phyloP scores from a whole-genome alignment of 2,888 invertebrate genomes.

The Zonitis immaculata region DNA sequence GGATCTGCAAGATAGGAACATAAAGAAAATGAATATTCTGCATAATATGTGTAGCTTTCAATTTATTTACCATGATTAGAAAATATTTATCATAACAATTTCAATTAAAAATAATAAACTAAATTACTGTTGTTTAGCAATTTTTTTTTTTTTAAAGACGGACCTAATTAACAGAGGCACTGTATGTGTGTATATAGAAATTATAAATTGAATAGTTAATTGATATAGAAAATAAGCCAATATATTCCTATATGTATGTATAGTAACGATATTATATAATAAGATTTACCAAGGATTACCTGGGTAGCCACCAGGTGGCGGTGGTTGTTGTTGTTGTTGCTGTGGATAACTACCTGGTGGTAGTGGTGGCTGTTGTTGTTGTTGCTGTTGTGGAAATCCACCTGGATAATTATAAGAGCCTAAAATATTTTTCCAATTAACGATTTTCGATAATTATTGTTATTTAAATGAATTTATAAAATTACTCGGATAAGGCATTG shows the following conservation, averaged over 20 bases:
- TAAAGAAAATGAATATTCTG: too few species aligned
- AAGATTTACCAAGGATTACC: conserved; percentile 29
- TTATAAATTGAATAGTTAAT: neutral
- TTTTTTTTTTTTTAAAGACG: neutral
- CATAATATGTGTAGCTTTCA: too few species aligned
- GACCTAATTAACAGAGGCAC: conserved; percentile 10
- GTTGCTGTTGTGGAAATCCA: conserved; percentile 48
- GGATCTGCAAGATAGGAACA: too few species aligned
- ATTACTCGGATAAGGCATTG: conserved; percentile 70
- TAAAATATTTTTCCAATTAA: too few species aligned
- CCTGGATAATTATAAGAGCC: conserved; percentile 55
- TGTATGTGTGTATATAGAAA: conserved; percentile 5
- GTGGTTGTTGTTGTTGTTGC: conserved; percentile 19
- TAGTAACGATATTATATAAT: neutral
- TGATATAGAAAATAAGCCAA: neutral
- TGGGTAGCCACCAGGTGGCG: conserved; percentile 16
- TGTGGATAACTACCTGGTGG: conserved; percentile 16
- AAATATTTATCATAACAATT: neutral
- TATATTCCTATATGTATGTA: neutral
- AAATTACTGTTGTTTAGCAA: neutral
- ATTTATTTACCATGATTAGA: too few species aligned
- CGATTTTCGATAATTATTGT: conserved; percentile 1
- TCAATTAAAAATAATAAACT: neutral
- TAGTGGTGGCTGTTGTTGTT: conserved; percentile 15
- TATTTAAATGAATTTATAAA: neutral